Evolutionary conservation across 2,113 vertebrate genomes (phyloP).

Genomic region (Hippocampus abdominalis): DNA sequence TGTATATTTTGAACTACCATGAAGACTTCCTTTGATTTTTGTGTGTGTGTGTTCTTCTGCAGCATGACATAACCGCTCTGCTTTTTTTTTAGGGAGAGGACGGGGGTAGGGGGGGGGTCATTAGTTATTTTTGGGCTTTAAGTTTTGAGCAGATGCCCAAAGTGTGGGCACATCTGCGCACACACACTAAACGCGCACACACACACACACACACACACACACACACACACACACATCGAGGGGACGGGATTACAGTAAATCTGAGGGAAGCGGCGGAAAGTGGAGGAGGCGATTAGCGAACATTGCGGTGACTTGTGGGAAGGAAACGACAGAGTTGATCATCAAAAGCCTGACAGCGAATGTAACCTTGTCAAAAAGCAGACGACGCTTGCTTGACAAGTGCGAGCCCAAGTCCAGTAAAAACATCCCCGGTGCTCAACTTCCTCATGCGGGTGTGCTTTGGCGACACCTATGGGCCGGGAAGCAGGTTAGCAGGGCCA

Average conservation of each 20-base stretch:
- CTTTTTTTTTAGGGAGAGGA: conserved; percentile 16
- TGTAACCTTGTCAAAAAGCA: conserved; percentile 18
- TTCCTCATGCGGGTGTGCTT: not conserved
- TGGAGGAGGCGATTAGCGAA: conserved; percentile 24
- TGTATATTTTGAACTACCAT: not conserved
- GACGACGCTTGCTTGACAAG: conserved; percentile 7
- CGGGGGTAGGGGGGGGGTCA: conserved; percentile 3
- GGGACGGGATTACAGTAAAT: conserved; percentile 66
- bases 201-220: not conserved
- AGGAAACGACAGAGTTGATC: conserved; percentile 9
- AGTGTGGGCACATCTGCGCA: conserved; percentile 29
- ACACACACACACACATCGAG: conserved; percentile 26
- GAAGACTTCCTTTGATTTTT: conserved; percentile 27
- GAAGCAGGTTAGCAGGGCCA: too few species aligned
- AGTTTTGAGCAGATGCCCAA: conserved; percentile 50
- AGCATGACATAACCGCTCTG: conserved; percentile 20
- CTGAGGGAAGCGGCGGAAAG: conserved; percentile 38
- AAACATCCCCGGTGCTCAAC: not conserved
- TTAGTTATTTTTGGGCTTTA: conserved; percentile 44
- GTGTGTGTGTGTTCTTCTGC: conserved; percentile 6
- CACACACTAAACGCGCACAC: conserved; percentile 3
- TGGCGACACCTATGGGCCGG: too few species aligned
- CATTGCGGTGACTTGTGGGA: conserved; percentile 9
- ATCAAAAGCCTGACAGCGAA: conserved; percentile 27
- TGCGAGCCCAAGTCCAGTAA: not conserved